Evolutionary conservation across 2,888 invertebrate species (phyloP), one percentile per base, ranked within the genome.

Genomic region (Schrankia costaestrigalis): DNA sequence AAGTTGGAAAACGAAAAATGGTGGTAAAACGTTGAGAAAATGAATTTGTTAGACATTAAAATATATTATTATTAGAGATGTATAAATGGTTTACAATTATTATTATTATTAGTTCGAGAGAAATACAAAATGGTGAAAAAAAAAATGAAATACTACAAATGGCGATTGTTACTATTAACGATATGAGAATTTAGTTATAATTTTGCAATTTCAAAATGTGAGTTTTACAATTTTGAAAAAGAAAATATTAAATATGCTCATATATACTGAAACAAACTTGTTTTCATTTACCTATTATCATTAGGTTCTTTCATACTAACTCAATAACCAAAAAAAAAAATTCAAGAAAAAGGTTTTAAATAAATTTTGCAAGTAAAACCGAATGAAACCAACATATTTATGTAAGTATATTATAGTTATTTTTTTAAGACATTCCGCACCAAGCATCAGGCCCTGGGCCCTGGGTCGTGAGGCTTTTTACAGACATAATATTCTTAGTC

Each of bases 181-280:
- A 84, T 84, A 86, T 85, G 85, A 85, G 83, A 86, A 84, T 82
- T 85, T 86, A 87, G 84, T 85, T 86, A 80, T 86, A 86, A 84
- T 86, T 87, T 87, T 86, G 86, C 85, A 86, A 85, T 83, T 87
- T 86, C 86, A 86, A 86, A 86, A 86, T 87, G 87, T 87, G 86
- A 85, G 85, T 87, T 86, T 87, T 86, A 86, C 87, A 87, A 87
- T 87, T 87, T 87, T 87, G 85, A 87, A 84, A 79, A 81, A 80
- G 84, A 85, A 84, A 84, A 85, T 85, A 87, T 84, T 86, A 86
- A 87, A 87, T 87, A 87, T 86, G 86, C 87, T 87, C 87, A 86
- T 87, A n/a, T n/a, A 84, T 83, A 83, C 73, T 74, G 59, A 67
- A 55, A n/a, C n/a, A n/a, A 15, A 21, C 36, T 61, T 59, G 68